Conservation (phyloP, 2,113 vertebrate species). For the Ochotona curzoniae region DNA sequence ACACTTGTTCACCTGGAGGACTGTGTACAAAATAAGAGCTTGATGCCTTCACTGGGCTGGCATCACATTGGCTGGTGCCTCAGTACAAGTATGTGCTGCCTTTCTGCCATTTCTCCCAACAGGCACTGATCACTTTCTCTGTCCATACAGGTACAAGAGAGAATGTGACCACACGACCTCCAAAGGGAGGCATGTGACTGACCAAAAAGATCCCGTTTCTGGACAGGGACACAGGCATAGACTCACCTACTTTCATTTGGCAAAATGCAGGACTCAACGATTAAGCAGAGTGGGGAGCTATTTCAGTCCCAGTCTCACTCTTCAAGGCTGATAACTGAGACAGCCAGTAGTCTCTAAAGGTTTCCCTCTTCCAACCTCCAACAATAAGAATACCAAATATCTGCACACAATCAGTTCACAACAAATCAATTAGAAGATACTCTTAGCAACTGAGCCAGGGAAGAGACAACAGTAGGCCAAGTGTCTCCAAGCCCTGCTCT, state of each 20-base stretch:
- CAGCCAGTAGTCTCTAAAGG: neutral
- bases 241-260: neutral
- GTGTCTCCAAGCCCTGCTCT: neutral
- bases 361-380: neutral
- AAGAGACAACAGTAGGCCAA: neutral
- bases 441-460: neutral
- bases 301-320: no score
- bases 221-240: neutral
- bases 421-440: neutral
- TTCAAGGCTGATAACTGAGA: neutral
- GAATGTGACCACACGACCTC: neutral
- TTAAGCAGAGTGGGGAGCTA: neutral
- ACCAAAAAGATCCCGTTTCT: neutral
- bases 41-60: neutral
- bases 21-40: neutral
- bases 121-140: neutral
- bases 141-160: neutral
- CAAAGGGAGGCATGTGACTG: neutral
- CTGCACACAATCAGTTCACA: neutral
- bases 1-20: neutral
- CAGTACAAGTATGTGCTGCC: neutral
- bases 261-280: neutral
- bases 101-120: neutral
- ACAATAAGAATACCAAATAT: neutral
- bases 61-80: fast-evolving